Evolutionary conservation across 2,888 invertebrate genomes (phyloP).

Genomic region (Drosophila subquinaria): DNA sequence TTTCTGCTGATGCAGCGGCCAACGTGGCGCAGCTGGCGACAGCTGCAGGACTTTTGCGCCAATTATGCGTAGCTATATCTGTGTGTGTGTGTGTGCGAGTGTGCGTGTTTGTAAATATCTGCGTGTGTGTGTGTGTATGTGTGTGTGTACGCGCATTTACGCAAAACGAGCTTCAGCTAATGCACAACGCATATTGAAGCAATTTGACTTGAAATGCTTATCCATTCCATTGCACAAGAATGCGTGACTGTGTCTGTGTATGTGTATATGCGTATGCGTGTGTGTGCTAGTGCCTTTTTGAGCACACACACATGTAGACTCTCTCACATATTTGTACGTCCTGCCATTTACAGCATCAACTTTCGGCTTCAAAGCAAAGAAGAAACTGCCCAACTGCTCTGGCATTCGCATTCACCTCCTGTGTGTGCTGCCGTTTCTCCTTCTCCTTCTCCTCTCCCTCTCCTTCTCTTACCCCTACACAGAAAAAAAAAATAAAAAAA

Average conservation of each 20-base stretch:
- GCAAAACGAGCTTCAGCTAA: slow-evolving; percentile 74
- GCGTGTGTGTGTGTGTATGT: slow-evolving; percentile 3
- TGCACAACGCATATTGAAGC: slow-evolving; percentile 77
- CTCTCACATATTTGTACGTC: slow-evolving; percentile 31
- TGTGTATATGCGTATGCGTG: slow-evolving; percentile 15
- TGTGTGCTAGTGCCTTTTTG: not conserved
- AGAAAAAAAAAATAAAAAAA: too few species aligned
- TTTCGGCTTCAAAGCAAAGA: slow-evolving; percentile 57
- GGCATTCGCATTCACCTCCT: slow-evolving; percentile 1
- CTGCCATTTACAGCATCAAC: slow-evolving; percentile 60
- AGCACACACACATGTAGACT: slow-evolving; percentile 20
- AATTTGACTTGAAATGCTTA: slow-evolving; percentile 71
- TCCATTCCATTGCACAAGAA: slow-evolving; percentile 63
- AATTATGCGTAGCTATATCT: slow-evolving; percentile 61
- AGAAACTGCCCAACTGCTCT: slow-evolving; percentile 54
- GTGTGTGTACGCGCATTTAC: slow-evolving; percentile 65
- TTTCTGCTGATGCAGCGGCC: slow-evolving; percentile 73
- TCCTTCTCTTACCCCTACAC: not conserved
- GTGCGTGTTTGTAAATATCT: not conserved
- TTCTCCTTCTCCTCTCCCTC: not conserved
- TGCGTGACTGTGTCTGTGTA: slow-evolving; percentile 30
- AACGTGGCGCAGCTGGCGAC: slow-evolving; percentile 72
- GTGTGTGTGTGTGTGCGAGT: slow-evolving; percentile 18
- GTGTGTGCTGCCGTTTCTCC: not conserved
- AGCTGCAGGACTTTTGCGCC: slow-evolving; percentile 70